Percentiles rank a stretch among this genome's conserved stretches.
These are phyloP conservation scores for Aviceda subcristata DNA, from an alignment of 2,113 vertebrate species.

Conservation along the genomic window DNA sequence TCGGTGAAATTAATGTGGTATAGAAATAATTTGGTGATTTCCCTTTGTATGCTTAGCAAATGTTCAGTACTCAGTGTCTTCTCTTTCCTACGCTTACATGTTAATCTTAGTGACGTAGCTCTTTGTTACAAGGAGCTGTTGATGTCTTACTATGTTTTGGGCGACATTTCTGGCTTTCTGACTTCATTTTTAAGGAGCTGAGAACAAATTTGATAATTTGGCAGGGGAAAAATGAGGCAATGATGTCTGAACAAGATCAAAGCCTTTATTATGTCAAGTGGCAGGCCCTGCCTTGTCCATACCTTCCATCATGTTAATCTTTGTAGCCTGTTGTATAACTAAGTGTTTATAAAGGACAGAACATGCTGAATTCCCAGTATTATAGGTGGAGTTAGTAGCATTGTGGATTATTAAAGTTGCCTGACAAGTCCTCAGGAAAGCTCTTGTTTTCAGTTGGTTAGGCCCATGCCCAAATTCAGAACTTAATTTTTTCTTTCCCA, in stretches of 20 bases:
- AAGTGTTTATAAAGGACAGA: neutral
- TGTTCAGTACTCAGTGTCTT: neutral
- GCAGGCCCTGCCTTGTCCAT: constrained; percentile 58
- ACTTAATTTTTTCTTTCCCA: neutral
- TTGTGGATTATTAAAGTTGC: neutral
- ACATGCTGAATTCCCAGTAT: constrained; percentile 12
- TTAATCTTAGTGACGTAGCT: neutral
- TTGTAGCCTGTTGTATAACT: constrained; percentile 35
- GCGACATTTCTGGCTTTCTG: neutral
- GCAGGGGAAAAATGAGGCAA: constrained; percentile 13
- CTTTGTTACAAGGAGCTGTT: neutral
- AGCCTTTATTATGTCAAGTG: constrained; percentile 34
- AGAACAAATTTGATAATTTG: constrained; percentile 48
- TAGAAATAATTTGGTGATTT: neutral
- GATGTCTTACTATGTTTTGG: neutral
- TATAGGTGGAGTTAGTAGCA: constrained; percentile 29
- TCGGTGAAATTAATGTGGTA: neutral
- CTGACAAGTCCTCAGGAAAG: neutral
- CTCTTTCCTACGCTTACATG: rapidly evolving
- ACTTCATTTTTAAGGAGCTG: constrained; percentile 23
- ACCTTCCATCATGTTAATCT: constrained; percentile 33
- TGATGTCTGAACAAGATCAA: constrained; percentile 49
- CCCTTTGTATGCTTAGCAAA: neutral
- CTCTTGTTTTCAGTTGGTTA: neutral
- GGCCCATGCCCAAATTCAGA: neutral